phyloP scores from a whole-genome alignment of 2,797 vertebrate species.

The Acanthurus tractus region DNA sequence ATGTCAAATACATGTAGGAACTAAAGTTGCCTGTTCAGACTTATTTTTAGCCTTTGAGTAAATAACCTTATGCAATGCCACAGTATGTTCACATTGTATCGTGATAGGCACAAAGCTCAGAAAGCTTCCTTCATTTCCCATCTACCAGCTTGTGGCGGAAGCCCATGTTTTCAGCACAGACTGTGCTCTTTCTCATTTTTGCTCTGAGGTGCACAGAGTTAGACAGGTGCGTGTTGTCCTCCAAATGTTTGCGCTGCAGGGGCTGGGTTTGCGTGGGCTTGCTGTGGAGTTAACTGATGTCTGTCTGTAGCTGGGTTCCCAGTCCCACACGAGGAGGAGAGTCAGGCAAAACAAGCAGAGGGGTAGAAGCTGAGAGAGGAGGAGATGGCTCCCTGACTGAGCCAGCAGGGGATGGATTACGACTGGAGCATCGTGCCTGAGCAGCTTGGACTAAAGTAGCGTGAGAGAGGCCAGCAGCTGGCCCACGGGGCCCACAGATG shows the following conservation, averaged over 20 bases:
- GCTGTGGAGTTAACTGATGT: conserved; percentile 56
- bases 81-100: conserved; percentile 41
- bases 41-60: conserved; percentile 47
- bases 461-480: conserved; percentile 74
- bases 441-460: conserved; percentile 71
- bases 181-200: conserved; percentile 24
- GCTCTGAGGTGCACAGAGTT: conserved; percentile 36
- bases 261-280: conserved; percentile 60
- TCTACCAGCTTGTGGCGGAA: conserved; percentile 37
- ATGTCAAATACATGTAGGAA: conserved; percentile 5
- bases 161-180: conserved; percentile 30
- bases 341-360: conserved; percentile 48
- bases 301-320: conserved; percentile 59
- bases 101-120: conserved; percentile 33
- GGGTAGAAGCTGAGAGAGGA: conserved; percentile 29
- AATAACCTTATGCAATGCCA: conserved; percentile 32
- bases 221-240: conserved; percentile 63
- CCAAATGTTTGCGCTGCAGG: conserved; percentile 64
- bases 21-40: conserved; percentile 4
- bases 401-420: conserved; percentile 55
- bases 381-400: conserved; percentile 40
- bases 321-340: conserved; percentile 46
- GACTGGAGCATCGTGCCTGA: conserved; percentile 63
- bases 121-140: conserved; percentile 18
- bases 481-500: conserved; percentile 73